Base-by-base conservation (phyloP, 1,140 invertebrate genomes). In the Grapholita molesta region DNA sequence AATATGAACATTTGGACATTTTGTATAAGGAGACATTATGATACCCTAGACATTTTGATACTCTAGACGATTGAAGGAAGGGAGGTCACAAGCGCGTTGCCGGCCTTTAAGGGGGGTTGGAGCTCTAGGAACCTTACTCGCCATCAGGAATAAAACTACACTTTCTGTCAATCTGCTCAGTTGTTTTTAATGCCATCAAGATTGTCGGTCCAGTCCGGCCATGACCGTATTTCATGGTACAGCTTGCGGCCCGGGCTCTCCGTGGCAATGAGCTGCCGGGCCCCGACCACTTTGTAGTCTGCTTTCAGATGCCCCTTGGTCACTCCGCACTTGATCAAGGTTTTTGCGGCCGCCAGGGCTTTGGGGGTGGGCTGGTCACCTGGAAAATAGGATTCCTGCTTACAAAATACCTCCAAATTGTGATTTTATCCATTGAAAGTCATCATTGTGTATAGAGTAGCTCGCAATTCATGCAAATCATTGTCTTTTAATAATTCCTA, bases 171-270 rank as follows among this genome's bases (percentile, higher is more conserved):
- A 42, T 42, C n/a, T 18, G 1, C 11, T 76, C 48, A 64, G 42
- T 71, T 71, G 25, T 71, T 71, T 64, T 74, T 74, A 12, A 74
- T 61, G 7, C 18, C 48, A 4, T 33, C 70, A 18, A 77, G 77
- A 35, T 86, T 77, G 30, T 83, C 78, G 5, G 79, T 28, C 90
- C 91, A 94, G 70, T 94, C 91, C 5, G 92, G 89, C 94, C 94
- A 95, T 3, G 69, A 91, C 67, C 92, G 84, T n/a, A 95, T 93
- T 35, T 93, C 90, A 53, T 92, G 85, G 79, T 93, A 95, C 0
- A 96, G 84, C 66, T 92, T 90, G 30, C 92, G 76, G 4, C 95
- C 95, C 0, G 95, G 95, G 82, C 95, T 96, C 32, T 86, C 75
- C 0, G 94, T 95, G 12, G 79, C 76, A 1, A 83, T 86, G 0